Evolutionary conservation across 2,113 vertebrate genomes (phyloP).

Genomic region (Calypte anna): DNA sequence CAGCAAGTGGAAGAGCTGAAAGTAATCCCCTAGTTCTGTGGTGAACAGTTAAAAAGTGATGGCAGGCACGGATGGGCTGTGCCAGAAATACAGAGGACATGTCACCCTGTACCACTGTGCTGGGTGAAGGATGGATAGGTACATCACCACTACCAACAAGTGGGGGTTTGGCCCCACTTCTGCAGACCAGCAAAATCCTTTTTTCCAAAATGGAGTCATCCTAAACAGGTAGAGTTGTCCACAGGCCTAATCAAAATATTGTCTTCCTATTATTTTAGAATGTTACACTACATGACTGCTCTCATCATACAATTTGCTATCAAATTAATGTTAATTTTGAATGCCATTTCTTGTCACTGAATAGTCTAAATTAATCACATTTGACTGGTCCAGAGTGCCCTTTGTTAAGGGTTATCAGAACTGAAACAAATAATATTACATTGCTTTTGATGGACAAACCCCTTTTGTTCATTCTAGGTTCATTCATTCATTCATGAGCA

Average conservation of each 20-base stretch:
- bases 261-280: neutral
- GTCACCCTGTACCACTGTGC: fast-evolving
- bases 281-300: neutral
- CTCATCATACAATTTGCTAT: neutral
- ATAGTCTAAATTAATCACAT: slow-evolving; percentile 3
- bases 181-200: neutral
- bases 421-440: neutral
- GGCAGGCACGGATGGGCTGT: neutral
- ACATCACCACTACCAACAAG: neutral
- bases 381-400: neutral
- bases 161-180: neutral
- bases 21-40: neutral
- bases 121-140: neutral
- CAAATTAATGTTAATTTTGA: slow-evolving; percentile 25
- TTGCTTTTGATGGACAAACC: neutral
- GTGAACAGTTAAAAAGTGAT: neutral
- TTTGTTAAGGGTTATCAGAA: neutral
- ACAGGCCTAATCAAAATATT: neutral
- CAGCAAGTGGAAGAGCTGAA: slow-evolving; percentile 22
- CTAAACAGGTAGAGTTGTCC: neutral
- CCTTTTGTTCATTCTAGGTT: neutral
- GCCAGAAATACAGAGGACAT: neutral
- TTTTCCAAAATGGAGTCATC: neutral
- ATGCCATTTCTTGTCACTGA: neutral
- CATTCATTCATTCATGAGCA: neutral